Conservation (phyloP, 2,797 vertebrate genomes). For the Hippoglossus hippoglossus region DNA sequence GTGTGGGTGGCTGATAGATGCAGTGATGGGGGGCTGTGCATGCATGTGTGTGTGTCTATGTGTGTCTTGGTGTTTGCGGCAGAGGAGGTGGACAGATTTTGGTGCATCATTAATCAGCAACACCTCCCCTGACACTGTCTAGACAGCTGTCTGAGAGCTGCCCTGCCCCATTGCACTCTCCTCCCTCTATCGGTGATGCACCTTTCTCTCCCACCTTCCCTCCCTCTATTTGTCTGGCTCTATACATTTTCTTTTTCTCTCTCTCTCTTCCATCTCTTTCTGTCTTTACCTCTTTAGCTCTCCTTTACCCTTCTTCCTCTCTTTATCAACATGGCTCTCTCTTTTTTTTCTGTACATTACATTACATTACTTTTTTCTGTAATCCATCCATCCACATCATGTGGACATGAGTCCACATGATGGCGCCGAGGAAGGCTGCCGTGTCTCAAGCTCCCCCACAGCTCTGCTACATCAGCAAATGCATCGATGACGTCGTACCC, state of each 20-base stretch:
- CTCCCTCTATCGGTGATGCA: constrained; percentile 68
- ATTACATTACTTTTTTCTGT: constrained; percentile 34
- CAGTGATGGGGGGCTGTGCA: constrained; percentile 27
- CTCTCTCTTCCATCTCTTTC: constrained; percentile 3
- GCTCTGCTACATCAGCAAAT: too few relatives aligned
- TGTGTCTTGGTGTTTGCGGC: constrained; percentile 12
- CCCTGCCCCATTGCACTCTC: constrained; percentile 73
- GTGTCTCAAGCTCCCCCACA: too few relatives aligned
- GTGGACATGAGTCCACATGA: too few relatives aligned
- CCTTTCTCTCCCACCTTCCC: constrained; percentile 35
- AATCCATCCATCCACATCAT: constrained; percentile 52
- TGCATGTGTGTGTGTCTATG: constrained; percentile 16
- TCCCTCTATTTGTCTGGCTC: constrained; percentile 44
- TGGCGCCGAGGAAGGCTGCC: too few relatives aligned
- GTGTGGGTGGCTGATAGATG: constrained; percentile 71
- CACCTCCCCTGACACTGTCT: constrained; percentile 85
- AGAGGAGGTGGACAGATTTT: constrained; percentile 57
- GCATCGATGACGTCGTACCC: too few relatives aligned
- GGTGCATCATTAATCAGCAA: constrained; percentile 86
- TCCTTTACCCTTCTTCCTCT: constrained; percentile 23
- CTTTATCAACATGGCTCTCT: constrained; percentile 32
- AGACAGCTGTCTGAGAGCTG: constrained; percentile 85
- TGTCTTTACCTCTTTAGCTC: constrained; percentile 16
- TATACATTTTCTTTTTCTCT: constrained; percentile 22
- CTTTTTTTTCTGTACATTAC: constrained; percentile 8